Percentiles rank a stretch among this genome's conserved stretches.
Evolutionary conservation across 2,113 vertebrate species (phyloP).

Genomic region (Dicentrarchus labrax): DNA sequence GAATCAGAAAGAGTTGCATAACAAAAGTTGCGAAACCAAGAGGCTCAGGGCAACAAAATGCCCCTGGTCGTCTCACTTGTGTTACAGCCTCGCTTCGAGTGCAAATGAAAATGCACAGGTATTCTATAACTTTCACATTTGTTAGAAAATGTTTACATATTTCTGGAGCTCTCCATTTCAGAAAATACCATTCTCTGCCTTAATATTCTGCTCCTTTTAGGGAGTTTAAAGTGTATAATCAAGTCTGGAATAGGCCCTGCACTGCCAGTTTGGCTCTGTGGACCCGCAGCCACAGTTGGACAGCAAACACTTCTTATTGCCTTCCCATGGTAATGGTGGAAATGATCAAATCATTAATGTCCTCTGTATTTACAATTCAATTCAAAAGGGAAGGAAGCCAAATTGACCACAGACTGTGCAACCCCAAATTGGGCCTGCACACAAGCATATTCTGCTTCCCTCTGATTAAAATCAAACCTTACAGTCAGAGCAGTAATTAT

Average conservation of each 20-base stretch:
- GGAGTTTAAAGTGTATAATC: constrained; percentile 37
- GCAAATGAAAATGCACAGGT: background rate
- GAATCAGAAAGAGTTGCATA: constrained; percentile 74
- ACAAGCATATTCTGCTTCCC: constrained; percentile 18
- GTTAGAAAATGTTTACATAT: constrained; percentile 18
- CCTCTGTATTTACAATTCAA: constrained; percentile 42
- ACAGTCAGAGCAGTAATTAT: constrained; percentile 36
- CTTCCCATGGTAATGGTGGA: constrained; percentile 43
- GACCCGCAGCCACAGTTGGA: constrained; percentile 42
- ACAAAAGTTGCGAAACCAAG: constrained; percentile 64
- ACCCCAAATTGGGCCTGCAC: constrained; percentile 38
- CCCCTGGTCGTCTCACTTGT: constrained; percentile 33
- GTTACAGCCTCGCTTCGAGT: background rate
- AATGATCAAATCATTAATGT: constrained; percentile 49
- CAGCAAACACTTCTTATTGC: constrained; percentile 14
- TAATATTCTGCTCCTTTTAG: constrained; percentile 14
- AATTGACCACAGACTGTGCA: constrained; percentile 47
- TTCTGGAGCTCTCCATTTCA: constrained; percentile 4
- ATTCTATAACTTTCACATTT: constrained; percentile 21
- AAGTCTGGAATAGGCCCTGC: constrained; percentile 27
- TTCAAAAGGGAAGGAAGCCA: constrained; percentile 43
- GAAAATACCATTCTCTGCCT: constrained; percentile 14
- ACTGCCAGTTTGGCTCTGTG: constrained; percentile 41
- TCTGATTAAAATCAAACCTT: constrained; percentile 56
- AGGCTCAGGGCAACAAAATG: constrained; percentile 52